Base-by-base conservation (phyloP, 2,888 invertebrate species). In the Quadroppia sp. region DNA sequence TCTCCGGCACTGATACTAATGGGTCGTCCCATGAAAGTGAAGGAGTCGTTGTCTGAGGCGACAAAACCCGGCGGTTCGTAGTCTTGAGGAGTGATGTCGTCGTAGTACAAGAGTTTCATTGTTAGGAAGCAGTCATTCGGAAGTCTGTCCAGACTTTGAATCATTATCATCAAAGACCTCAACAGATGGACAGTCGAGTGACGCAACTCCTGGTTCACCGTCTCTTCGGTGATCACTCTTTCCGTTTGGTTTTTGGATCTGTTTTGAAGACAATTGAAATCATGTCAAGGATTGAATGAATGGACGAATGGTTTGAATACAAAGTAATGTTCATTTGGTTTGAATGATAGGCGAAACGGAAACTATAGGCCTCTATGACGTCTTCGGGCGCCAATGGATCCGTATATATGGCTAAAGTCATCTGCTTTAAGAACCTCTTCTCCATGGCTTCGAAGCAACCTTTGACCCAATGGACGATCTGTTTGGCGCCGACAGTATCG, bases 1-100 rank as follows among this genome's bases (percentile, higher is more conserved):
- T 71, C 53, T 25, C 71, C 71, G 20, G 53, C 48, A n/a, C 42
- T 71, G 2, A 48, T 71, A 45, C 42, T 71, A 4, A 32, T 32
- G 9, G 71, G 20, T n/a, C 25, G 11, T 23, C 71, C 71, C 1
- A 25, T 32, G 25, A 71, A 71, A n/a, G 48, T 28, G 50, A 45
- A 71, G 11, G 71, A 53, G 25, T 71, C 20, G 17, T 9, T 32
- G 6, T 53, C 53, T 2, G 50, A 71, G 13, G 45, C 20, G 17
- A 50, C 32, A 53, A 71, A 71, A 28, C 71, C 71, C 6, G 45
- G 45, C 20, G 71, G 71, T 28, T 71, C 71, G 71, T 71, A 71
- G 20, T 71, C 45, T 71, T 11, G n/a, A 20, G 71, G 71, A 32
- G 71, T 71, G n/a, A 71, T 48, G 32, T 71, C 71, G 48, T 71